Evolutionary conservation across 2,888 invertebrate genomes (phyloP).

Genomic region (Agriopis aurantiaria): DNA sequence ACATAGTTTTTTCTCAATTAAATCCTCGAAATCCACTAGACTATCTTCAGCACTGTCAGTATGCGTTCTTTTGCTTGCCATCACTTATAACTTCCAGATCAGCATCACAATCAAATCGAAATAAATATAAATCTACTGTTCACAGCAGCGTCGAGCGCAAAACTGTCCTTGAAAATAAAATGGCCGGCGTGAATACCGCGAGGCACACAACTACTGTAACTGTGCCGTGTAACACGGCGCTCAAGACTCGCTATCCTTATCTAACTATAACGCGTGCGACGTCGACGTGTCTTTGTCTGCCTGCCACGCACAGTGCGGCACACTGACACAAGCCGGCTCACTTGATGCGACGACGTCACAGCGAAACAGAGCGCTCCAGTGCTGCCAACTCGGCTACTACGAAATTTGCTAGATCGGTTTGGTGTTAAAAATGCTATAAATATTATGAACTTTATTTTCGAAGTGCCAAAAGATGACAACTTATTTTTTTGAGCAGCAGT

Average conservation of each 20-base stretch:
- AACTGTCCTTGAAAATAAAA: constrained; percentile 6
- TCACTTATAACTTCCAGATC: neutral
- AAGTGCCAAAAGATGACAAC: too few species aligned
- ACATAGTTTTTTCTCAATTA: too few species aligned
- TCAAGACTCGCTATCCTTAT: neutral
- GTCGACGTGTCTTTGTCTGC: neutral
- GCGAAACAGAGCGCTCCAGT: neutral
- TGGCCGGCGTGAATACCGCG: neutral
- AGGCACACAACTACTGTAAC: neutral
- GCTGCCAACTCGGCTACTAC: neutral
- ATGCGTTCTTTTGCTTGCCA: constrained; percentile 4
- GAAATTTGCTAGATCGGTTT: too few species aligned
- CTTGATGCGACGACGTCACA: neutral
- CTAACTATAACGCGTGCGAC: neutral
- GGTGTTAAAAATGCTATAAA: too few species aligned
- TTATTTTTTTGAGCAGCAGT: too few species aligned
- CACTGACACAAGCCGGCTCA: neutral
- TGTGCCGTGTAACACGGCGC: neutral
- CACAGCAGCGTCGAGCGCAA: neutral
- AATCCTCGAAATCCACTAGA: too few species aligned
- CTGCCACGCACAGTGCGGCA: too few species aligned
- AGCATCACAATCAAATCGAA: neutral
- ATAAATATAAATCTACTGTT: neutral
- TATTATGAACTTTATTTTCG: too few species aligned
- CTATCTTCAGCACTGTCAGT: neutral